These are phyloP conservation scores for Heliconius himera DNA, from an alignment of 1,140 invertebrate species.

Conservation along the genomic window DNA sequence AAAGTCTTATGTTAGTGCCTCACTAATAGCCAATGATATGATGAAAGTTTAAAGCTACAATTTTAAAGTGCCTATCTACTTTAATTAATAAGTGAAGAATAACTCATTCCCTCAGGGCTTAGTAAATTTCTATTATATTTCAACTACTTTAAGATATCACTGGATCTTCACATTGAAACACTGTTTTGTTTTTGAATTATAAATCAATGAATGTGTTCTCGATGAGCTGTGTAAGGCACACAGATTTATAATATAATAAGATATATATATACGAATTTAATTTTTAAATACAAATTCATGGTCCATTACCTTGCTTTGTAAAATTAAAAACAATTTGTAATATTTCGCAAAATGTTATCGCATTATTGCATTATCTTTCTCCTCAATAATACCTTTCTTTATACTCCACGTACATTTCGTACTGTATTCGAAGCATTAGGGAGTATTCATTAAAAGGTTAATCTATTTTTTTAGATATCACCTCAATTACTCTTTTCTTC, in stretches of 20 bases:
- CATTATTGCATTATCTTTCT: background rate
- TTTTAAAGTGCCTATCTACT: slow-evolving; percentile 64
- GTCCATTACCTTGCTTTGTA: background rate
- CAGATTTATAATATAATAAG: slow-evolving; percentile 24
- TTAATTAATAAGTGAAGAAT: slow-evolving; percentile 41
- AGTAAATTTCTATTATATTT: slow-evolving; percentile 17
- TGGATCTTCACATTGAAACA: slow-evolving; percentile 21
- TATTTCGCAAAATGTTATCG: background rate
- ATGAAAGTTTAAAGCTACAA: slow-evolving; percentile 66
- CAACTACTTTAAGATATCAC: slow-evolving; percentile 34
- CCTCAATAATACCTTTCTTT: background rate
- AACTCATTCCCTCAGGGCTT: slow-evolving; percentile 16
- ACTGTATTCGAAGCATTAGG: background rate
- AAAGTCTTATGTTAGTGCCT: background rate
- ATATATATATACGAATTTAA: background rate
- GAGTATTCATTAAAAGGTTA: background rate
- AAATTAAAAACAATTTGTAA: slow-evolving; percentile 18
- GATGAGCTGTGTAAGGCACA: slow-evolving; percentile 36
- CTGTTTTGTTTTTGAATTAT: background rate
- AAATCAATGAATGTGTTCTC: slow-evolving; percentile 4
- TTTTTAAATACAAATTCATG: background rate
- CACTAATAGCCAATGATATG: slow-evolving; percentile 53
- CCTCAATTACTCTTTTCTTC: background rate
- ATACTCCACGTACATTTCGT: slow-evolving; percentile 20
- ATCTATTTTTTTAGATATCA: background rate